Base-by-base conservation (phyloP, 2,113 vertebrate species). In the Eulemur rufifrons region DNA sequence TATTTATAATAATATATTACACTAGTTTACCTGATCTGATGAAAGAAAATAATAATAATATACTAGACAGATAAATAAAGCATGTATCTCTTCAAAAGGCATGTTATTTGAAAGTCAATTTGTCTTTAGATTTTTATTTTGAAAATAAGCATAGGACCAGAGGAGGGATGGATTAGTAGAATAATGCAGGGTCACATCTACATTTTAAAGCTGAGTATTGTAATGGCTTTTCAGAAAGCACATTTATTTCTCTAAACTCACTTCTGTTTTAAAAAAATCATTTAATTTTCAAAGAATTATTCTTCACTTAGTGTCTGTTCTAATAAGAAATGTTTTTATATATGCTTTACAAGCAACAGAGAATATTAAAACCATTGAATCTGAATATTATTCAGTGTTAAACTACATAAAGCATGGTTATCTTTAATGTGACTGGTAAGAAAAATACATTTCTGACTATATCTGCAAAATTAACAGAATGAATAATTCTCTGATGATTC, bases 121-220 rank as follows among this genome's bases (percentile, higher is more conserved):
- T 32, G 12, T 63, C 71, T 96, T 97, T 86, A 29, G 4, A 93
- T 12, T 87, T 25, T 95, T 93, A 89, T 89, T 96, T 96, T 88
- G 82, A 89, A 97, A 92, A 59, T 15, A 63, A 1, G 92, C 15
- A 39, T 37, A n/a, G 1, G 15, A 20, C 6, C 84, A 32, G 81
- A 82, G 4, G 12, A 73, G 50, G 68, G 81, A 92, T n/a, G 12
- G 39, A 21, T 76, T 47, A 39, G 15, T 34, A 94, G 54, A 56
- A 61, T 21, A 50, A 54, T 34, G 14, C 9, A 82, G 32, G 50
- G 11, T 52, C 29, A 37, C 1, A 4, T 76, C 20, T 63, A 7
- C 15, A 9, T 6, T 95, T 94, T 83, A 50, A 73, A 68, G 66
- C n/a, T 32, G 8, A 66, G 6, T 54, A 63, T 45, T 59, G 63